Evolutionary conservation across 2,888 invertebrate species (phyloP).

Genomic region (Octodonta nipae): DNA sequence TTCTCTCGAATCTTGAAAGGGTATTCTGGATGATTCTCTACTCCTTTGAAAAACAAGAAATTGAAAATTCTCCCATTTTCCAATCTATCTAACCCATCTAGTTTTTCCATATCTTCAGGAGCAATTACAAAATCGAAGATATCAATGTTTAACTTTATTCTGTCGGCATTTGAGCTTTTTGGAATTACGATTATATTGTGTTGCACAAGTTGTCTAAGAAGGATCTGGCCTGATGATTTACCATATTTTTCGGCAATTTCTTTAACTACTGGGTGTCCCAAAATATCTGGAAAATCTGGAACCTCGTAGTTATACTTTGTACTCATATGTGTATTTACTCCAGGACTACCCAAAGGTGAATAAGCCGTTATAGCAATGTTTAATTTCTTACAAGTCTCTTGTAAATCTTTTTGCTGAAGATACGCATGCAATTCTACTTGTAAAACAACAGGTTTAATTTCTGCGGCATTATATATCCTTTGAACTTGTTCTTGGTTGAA

Average conservation of each 20-base stretch:
- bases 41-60: slow-evolving; percentile 53
- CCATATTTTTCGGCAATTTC: slow-evolving; percentile 44
- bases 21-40: slow-evolving; percentile 56
- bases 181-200: slow-evolving; percentile 60
- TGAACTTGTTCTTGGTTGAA: slow-evolving; percentile 58
- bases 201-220: slow-evolving; percentile 56
- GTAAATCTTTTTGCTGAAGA: slow-evolving; percentile 54
- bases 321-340: slow-evolving; percentile 49
- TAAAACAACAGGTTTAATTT: slow-evolving; percentile 56
- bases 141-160: slow-evolving; percentile 57
- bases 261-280: slow-evolving; percentile 45
- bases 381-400: slow-evolving; percentile 46
- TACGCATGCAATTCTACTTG: slow-evolving; percentile 67
- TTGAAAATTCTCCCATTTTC: slow-evolving; percentile 53
- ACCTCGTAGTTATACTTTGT: slow-evolving; percentile 49
- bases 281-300: slow-evolving; percentile 45
- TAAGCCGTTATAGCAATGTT: slow-evolving; percentile 56
- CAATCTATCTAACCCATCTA: slow-evolving; percentile 48
- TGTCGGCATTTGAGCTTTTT: slow-evolving; percentile 56
- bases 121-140: slow-evolving; percentile 51
- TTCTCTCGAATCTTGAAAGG: slow-evolving; percentile 39
- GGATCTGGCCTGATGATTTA: slow-evolving; percentile 55
- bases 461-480: slow-evolving; percentile 44
- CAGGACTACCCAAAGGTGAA: slow-evolving; percentile 60
- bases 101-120: slow-evolving; percentile 39